These are phyloP conservation scores for Apoda limacodes DNA, from an alignment of 2,888 invertebrate genomes.

Conservation along the genomic window DNA sequence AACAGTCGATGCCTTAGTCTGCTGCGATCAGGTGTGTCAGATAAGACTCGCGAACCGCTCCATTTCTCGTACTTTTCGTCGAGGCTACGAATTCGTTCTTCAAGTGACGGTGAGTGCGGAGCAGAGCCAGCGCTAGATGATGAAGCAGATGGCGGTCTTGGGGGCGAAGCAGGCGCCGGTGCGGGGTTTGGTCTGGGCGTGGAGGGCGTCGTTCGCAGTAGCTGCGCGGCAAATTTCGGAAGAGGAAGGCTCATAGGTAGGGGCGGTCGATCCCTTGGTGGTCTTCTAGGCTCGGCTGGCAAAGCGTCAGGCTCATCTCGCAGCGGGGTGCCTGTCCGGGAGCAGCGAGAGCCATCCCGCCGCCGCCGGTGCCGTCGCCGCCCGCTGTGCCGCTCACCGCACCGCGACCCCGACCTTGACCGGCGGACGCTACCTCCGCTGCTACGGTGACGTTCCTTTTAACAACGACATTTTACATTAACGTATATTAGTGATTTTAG, in stretches of 20 bases:
- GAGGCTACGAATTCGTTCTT: constrained; percentile 90
- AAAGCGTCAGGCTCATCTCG: constrained; percentile 83
- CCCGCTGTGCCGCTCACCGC: constrained; percentile 39
- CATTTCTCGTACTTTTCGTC: constrained; percentile 95
- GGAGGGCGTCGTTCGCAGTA: constrained; percentile 64
- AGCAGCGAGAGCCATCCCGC: constrained; percentile 67
- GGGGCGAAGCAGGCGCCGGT: constrained; percentile 75
- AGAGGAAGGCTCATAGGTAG: constrained; percentile 86
- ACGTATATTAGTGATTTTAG: too few relatives aligned
- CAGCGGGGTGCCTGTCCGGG: constrained; percentile 87
- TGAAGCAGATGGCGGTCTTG: constrained; percentile 77
- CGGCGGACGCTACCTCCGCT: constrained; percentile 35
- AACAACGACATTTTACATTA: too few relatives aligned
- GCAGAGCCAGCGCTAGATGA: constrained; percentile 81
- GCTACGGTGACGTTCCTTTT: constrained; percentile 51
- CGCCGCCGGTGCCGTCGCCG: constrained; percentile 54
- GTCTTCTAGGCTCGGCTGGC: constrained; percentile 81
- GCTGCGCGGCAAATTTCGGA: constrained; percentile 87
- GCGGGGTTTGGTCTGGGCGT: constrained; percentile 39
- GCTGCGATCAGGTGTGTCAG: constrained; percentile 70
- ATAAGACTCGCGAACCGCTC: constrained; percentile 74
- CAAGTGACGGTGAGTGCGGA: constrained; percentile 81
- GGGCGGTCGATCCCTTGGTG: constrained; percentile 71
- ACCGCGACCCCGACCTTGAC: constrained; percentile 42
- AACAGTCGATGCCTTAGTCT: constrained; percentile 79